phyloP scores from a whole-genome alignment of 2,888 invertebrate genomes.

The Chorisops tibialis region DNA sequence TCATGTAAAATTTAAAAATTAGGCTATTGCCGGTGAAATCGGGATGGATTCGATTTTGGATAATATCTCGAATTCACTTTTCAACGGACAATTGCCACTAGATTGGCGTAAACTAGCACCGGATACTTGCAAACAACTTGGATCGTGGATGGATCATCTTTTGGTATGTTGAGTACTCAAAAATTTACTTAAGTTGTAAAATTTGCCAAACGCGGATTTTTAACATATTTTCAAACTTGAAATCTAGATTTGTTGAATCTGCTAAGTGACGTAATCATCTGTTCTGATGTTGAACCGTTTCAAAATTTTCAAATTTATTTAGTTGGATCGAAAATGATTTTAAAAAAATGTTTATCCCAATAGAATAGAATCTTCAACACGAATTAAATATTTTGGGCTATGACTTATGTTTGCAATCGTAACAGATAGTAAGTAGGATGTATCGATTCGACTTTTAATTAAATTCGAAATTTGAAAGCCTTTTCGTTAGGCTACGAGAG shows the following conservation, averaged over 20 bases:
- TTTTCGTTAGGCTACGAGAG: too few species aligned
- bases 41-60: slow-evolving; percentile 86
- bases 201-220: neutral
- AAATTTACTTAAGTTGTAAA: too few species aligned
- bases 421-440: too few species aligned
- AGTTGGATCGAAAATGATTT: too few species aligned
- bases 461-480: too few species aligned
- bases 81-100: slow-evolving; percentile 78
- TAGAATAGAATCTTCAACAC: neutral
- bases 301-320: too few species aligned
- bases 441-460: too few species aligned
- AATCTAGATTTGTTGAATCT: neutral
- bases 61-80: slow-evolving; percentile 75
- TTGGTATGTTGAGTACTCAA: slow-evolving; percentile 43
- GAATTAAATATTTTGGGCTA: too few species aligned
- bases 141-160: slow-evolving; percentile 88
- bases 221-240: neutral
- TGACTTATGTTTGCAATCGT: too few species aligned
- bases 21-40: slow-evolving; percentile 86
- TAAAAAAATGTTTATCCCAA: neutral
- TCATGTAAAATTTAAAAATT: slow-evolving; percentile 26
- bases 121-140: slow-evolving; percentile 78
- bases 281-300: too few species aligned
- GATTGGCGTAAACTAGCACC: slow-evolving; percentile 82
- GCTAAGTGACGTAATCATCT: too few species aligned